Percentiles rank a stretch among this genome's conserved stretches.
Conservation (phyloP, 1,140 invertebrate genomes). For the Streblospio benedicti region DNA sequence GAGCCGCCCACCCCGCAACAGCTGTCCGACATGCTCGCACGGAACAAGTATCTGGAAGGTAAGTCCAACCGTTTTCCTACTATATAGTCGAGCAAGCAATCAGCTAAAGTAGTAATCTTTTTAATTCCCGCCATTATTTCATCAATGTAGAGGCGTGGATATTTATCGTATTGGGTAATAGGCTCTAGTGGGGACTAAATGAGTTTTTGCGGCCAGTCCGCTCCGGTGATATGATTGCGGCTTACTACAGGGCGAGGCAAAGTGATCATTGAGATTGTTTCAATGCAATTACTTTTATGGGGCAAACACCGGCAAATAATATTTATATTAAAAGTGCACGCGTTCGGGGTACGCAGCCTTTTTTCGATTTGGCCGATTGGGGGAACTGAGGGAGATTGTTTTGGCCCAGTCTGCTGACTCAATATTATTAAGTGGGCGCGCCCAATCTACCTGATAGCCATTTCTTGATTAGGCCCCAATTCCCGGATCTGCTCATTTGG, state of each 20-base stretch:
- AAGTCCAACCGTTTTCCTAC: conserved; percentile 28
- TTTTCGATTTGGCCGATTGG: no score
- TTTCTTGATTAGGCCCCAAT: no score
- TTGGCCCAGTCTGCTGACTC: no score
- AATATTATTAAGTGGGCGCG: no score
- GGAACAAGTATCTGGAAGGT: conserved; percentile 83
- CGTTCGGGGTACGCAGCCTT: no score
- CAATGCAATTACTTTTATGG: not conserved
- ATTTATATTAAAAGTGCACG: conserved; percentile 9
- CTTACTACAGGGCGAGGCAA: not conserved
- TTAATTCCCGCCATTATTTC: conserved; percentile 4
- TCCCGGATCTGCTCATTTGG: no score
- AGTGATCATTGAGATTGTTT: not conserved
- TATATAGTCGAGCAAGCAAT: not conserved
- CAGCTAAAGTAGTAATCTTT: conserved; percentile 6
- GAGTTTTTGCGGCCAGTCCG: not conserved
- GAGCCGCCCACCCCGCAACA: conserved; percentile 65
- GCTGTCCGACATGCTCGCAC: conserved; percentile 67
- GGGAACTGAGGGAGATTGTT: no score
- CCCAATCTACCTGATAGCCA: no score
- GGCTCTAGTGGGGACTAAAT: not conserved
- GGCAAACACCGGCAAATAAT: not conserved
- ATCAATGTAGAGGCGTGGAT: no score
- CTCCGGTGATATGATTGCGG: not conserved
- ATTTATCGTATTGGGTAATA: conserved; percentile 11